Percentiles rank a stretch among this genome's conserved stretches.
phyloP scores from a whole-genome alignment of 2,888 invertebrate species.

The Acanthosoma haemorrhoidale region DNA sequence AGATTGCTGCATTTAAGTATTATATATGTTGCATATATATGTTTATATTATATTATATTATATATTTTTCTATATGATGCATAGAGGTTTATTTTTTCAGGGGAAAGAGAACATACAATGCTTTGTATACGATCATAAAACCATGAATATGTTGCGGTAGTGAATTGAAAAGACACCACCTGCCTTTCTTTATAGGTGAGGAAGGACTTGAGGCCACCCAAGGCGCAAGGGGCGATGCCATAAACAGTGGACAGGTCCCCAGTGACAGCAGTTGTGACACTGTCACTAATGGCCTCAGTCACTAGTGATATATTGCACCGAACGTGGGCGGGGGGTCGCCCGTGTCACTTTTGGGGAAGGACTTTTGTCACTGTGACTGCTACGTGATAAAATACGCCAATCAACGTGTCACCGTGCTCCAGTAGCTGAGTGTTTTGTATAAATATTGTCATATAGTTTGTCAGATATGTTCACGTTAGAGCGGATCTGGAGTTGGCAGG shows the following conservation, averaged over 20 bases:
- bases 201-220: background rate
- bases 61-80: no score
- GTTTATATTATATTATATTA: no score
- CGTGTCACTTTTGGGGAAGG: no score
- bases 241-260: background rate
- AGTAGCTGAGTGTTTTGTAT: background rate
- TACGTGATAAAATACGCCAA: background rate
- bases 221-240: background rate
- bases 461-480: background rate
- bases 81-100: no score
- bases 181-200: no score
- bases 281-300: background rate
- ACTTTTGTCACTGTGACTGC: background rate
- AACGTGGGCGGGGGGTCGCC: background rate
- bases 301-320: background rate
- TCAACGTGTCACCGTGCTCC: background rate
- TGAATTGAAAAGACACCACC: no score
- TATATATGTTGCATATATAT: no score
- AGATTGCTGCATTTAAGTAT: no score
- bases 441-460: background rate
- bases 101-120: no score
- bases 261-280: slow-evolving; percentile 14
- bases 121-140: no score
- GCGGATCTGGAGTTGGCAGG: background rate
- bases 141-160: no score